Percentiles rank a stretch among this genome's conserved stretches.
phyloP scores from a whole-genome alignment of 2,888 invertebrate species.

The Leucozona laternaria region DNA sequence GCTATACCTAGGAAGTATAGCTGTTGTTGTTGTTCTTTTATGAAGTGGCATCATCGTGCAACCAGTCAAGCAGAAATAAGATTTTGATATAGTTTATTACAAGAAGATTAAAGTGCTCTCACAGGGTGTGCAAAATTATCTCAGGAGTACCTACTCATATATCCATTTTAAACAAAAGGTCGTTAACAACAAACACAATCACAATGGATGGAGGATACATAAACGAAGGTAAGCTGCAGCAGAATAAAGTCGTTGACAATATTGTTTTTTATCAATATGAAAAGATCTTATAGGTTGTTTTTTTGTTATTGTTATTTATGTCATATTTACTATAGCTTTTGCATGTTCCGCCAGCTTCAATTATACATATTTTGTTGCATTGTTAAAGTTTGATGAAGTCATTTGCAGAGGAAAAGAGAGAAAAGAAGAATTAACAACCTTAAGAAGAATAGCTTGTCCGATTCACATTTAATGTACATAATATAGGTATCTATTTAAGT shows the following conservation, averaged over 20 bases:
- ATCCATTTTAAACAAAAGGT: conserved; percentile 23
- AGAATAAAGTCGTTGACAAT: conserved; percentile 52
- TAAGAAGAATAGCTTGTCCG: conserved; percentile 34
- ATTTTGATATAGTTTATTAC: conserved; percentile 31
- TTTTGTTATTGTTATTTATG: conserved; percentile 13
- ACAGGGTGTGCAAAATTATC: conserved; percentile 6
- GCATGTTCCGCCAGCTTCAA: conserved; percentile 35
- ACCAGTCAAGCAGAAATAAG: conserved; percentile 61
- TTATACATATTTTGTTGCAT: conserved; percentile 9
- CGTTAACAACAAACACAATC: conserved; percentile 38
- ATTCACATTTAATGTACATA: neutral
- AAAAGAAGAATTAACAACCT: neutral
- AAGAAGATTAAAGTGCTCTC: conserved; percentile 25
- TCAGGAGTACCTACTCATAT: too few relatives aligned
- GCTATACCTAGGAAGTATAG: neutral
- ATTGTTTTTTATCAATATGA: conserved; percentile 32
- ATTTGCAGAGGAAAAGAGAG: conserved; percentile 3
- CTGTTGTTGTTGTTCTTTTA: neutral
- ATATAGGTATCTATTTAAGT: neutral
- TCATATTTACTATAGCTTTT: conserved; percentile 16
- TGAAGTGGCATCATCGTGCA: conserved; percentile 32
- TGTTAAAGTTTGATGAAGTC: conserved; percentile 27
- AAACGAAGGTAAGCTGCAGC: conserved; percentile 82
- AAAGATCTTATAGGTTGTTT: conserved; percentile 48
- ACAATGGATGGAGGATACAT: conserved; percentile 83